Evolutionary conservation across 2,888 invertebrate species (phyloP).

Genomic region (Andrena praecox): DNA sequence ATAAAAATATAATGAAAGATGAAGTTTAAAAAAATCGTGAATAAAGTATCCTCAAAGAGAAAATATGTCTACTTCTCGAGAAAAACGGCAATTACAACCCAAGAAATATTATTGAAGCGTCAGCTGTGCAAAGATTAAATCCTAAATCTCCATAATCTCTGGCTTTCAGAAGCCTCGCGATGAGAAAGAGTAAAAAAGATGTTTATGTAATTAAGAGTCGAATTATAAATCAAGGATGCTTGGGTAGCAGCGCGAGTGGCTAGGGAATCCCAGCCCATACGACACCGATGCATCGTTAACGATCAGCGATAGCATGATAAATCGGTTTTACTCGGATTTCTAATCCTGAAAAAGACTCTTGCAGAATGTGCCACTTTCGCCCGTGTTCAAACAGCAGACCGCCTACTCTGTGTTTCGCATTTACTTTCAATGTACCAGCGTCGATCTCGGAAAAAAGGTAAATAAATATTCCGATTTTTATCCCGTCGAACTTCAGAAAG

Average conservation of each 20-base stretch:
- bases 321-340: constrained; percentile 53
- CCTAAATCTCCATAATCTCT: constrained; percentile 8
- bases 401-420: constrained; percentile 21
- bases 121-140: constrained; percentile 8
- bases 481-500: constrained; percentile 10
- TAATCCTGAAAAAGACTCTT: constrained; percentile 42
- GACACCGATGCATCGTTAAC: constrained; percentile 37
- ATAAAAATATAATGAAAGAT: too few species aligned
- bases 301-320: constrained; percentile 44
- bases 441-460: constrained; percentile 5
- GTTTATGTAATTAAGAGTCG: constrained; percentile 5
- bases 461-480: not conserved
- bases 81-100: not conserved
- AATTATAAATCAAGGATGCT: constrained; percentile 23
- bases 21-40: too few species aligned
- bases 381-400: constrained; percentile 38
- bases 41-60: too few species aligned
- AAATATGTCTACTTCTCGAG: not conserved
- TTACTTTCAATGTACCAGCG: constrained; percentile 5
- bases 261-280: constrained; percentile 13
- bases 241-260: not conserved
- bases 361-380: constrained; percentile 51
- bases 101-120: not conserved
- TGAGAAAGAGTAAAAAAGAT: not conserved
- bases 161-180: constrained; percentile 9